A percentile compares a stretch with the other conserved stretches of the same genome.
These are phyloP conservation scores for Xylophagus ater DNA, from an alignment of 2,888 invertebrate genomes.

Conservation along the genomic window DNA sequence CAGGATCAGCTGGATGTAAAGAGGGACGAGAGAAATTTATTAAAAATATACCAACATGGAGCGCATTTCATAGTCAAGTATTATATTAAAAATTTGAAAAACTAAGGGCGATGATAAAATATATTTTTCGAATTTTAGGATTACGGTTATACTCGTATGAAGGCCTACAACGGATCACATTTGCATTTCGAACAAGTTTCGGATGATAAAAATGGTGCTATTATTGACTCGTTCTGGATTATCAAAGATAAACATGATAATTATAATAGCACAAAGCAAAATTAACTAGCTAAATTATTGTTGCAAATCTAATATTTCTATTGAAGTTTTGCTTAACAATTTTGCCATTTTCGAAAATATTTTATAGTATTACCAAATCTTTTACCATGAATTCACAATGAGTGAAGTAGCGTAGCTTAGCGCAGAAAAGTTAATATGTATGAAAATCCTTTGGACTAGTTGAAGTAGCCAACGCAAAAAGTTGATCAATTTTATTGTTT, in stretches of 20 bases:
- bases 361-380: too few species aligned
- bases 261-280: too few species aligned
- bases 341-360: too few species aligned
- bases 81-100: neutral
- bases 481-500: too few species aligned
- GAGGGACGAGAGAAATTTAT: conserved; percentile 72
- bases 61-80: conserved; percentile 63
- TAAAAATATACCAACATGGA: conserved; percentile 53
- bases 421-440: too few species aligned
- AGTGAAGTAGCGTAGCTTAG: too few species aligned
- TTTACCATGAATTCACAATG: too few species aligned
- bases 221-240: conserved; percentile 58
- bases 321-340: too few species aligned
- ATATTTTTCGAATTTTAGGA: conserved; percentile 46
- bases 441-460: too few species aligned
- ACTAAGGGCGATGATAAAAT: neutral
- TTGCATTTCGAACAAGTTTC: conserved; percentile 80
- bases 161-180: conserved; percentile 70
- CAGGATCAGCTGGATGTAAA: conserved; percentile 80
- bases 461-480: too few species aligned
- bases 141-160: conserved; percentile 85
- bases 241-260: conserved; percentile 46
- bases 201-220: conserved; percentile 54
- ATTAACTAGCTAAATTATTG: too few species aligned
- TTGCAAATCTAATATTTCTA: too few species aligned